Percentiles rank a stretch among this genome's conserved stretches.
Conservation (phyloP, 2,113 vertebrate species). For the Eulemur macaco region DNA sequence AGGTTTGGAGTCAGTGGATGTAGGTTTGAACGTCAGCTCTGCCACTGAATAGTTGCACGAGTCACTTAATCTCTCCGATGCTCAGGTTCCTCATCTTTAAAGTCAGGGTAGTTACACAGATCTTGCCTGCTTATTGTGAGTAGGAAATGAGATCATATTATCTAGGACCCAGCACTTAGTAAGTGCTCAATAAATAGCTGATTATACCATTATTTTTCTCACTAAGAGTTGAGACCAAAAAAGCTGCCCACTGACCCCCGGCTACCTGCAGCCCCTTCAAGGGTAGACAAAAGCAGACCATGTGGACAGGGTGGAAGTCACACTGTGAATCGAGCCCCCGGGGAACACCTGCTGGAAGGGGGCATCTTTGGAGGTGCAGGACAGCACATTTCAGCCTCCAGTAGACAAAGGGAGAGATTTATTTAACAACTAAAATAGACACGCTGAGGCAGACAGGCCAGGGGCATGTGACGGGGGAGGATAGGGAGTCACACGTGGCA, state of each 20-base stretch:
- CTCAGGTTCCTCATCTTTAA: neutral
- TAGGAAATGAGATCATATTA: neutral
- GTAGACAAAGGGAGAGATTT: neutral
- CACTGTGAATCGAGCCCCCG: fast-evolving
- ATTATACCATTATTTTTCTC: neutral
- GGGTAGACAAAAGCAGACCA: neutral
- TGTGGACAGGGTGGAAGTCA: neutral
- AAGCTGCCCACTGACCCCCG: neutral
- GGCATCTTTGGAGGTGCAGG: neutral
- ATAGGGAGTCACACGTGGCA: slow-evolving; percentile 73
- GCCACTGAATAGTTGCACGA: neutral
- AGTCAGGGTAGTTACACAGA: neutral
- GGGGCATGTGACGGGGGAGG: neutral
- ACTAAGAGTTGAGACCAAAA: neutral
- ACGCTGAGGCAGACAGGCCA: slow-evolving; percentile 57
- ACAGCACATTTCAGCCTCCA: neutral
- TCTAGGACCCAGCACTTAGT: neutral
- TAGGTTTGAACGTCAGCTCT: neutral
- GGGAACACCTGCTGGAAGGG: neutral
- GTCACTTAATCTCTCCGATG: neutral
- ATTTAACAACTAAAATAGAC: slow-evolving; percentile 62
- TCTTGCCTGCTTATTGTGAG: neutral
- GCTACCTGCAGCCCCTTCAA: neutral
- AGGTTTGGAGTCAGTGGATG: neutral
- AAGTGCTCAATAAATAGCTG: neutral